phyloP scores from a whole-genome alignment of 2,888 invertebrate species.

The Microplitis deprimator region DNA sequence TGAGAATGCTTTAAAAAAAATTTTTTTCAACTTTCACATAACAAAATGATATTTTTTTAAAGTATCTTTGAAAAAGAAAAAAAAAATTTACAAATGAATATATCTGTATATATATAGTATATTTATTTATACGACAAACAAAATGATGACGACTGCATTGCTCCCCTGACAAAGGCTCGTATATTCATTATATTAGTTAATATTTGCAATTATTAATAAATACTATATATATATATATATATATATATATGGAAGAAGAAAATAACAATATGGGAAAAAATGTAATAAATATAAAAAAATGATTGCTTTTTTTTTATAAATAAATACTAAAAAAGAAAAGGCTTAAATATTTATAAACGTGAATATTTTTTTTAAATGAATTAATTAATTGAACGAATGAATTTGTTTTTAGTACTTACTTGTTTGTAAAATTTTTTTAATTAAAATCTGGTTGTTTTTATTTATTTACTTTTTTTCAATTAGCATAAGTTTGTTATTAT shows the following conservation, averaged over 20 bases:
- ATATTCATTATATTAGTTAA: slow-evolving; percentile 65
- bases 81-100: not conserved
- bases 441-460: not conserved
- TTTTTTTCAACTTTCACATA: too few species aligned
- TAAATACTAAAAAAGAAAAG: slow-evolving; percentile 6
- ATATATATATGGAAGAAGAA: slow-evolving; percentile 45
- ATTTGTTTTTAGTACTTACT: not conserved
- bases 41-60: not conserved
- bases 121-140: slow-evolving; percentile 43
- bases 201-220: slow-evolving; percentile 65
- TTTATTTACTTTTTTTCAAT: not conserved
- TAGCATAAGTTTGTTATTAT: not conserved
- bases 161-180: slow-evolving; percentile 66
- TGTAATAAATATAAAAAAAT: slow-evolving; percentile 24
- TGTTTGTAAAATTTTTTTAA: not conserved
- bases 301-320: not conserved
- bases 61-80: not conserved
- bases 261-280: slow-evolving; percentile 35
- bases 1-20: too few species aligned
- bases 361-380: slow-evolving; percentile 11
- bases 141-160: slow-evolving; percentile 64
- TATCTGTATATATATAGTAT: not conserved
- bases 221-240: slow-evolving; percentile 57
- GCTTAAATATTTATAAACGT: not conserved
- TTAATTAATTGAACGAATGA: not conserved